phyloP scores from a whole-genome alignment of 2,888 invertebrate species.

The Carpatolechia fugitivella region DNA sequence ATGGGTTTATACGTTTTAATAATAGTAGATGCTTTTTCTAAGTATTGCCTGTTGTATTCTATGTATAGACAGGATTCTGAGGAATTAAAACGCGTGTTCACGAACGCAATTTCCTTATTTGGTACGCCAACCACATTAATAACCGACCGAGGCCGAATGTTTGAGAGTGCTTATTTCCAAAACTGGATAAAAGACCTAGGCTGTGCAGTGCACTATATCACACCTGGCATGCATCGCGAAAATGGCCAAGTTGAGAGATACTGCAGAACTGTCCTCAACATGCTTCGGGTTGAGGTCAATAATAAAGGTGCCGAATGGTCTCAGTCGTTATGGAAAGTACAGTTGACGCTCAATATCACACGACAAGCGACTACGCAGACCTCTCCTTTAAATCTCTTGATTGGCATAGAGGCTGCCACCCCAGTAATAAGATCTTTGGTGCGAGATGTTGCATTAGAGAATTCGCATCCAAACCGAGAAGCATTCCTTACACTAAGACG shows the following conservation, averaged over 20 bases:
- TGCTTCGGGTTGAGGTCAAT: not conserved
- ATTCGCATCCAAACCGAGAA: conserved; percentile 11
- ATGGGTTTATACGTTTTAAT: conserved; percentile 20
- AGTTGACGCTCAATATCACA: conserved; percentile 20
- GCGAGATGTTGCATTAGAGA: conserved; percentile 7
- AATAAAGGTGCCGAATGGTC: conserved; percentile 13
- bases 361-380: conserved; percentile 20
- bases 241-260: not conserved
- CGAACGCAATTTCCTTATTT: conserved; percentile 1
- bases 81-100: not conserved
- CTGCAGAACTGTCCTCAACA: not conserved
- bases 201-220: not conserved
- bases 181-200: not conserved
- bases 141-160: conserved; percentile 1
- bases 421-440: conserved; percentile 22
- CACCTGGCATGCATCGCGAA: too few relatives aligned
- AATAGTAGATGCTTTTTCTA: too few relatives aligned
- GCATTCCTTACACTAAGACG: not conserved
- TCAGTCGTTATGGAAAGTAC: conserved; percentile 19
- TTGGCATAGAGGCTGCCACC: conserved; percentile 19
- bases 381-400: conserved; percentile 20
- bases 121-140: not conserved
- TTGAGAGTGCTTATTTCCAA: conserved; percentile 1
- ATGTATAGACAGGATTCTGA: conserved; percentile 11
- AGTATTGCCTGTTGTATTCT: too few relatives aligned